Percentiles rank a stretch among this genome's conserved stretches.
Conservation (phyloP, 2,797 vertebrate species). For the Mormyrops boulengeri region DNA sequence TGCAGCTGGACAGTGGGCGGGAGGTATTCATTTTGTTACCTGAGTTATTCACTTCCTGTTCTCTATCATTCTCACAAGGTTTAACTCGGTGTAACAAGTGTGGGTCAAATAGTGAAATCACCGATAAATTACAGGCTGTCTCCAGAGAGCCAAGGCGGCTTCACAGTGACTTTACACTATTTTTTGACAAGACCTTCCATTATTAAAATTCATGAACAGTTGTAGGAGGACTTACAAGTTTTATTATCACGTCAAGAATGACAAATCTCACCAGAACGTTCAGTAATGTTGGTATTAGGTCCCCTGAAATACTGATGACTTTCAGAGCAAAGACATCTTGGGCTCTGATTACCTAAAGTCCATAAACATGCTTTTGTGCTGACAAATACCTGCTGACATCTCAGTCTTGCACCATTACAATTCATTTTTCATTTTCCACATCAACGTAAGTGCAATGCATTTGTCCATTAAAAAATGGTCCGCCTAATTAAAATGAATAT, state of each 20-base stretch:
- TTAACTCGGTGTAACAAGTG: neutral
- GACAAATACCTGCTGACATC: neutral
- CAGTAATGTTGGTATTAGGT: neutral
- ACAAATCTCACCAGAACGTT: neutral
- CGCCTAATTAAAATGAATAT: neutral
- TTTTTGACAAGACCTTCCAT: neutral
- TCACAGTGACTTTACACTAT: neutral
- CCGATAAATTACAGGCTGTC: neutral
- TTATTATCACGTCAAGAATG: neutral
- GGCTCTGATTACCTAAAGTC: neutral
- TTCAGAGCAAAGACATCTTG: neutral
- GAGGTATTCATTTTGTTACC: neutral
- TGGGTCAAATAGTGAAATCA: neutral
- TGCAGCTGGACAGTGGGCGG: neutral
- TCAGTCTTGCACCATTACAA: neutral
- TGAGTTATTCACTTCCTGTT: neutral
- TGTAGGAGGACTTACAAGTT: neutral
- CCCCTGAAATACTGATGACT: neutral
- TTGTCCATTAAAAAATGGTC: neutral
- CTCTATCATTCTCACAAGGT: neutral
- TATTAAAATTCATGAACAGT: neutral
- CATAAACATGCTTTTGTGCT: neutral
- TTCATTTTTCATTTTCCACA: neutral
- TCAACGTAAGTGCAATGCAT: neutral
- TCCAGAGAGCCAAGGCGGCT: neutral